A percentile compares a stretch with the other conserved stretches of the same genome.
Conservation (phyloP, 1,140 invertebrate species). For the Plectus sambesii region DNA sequence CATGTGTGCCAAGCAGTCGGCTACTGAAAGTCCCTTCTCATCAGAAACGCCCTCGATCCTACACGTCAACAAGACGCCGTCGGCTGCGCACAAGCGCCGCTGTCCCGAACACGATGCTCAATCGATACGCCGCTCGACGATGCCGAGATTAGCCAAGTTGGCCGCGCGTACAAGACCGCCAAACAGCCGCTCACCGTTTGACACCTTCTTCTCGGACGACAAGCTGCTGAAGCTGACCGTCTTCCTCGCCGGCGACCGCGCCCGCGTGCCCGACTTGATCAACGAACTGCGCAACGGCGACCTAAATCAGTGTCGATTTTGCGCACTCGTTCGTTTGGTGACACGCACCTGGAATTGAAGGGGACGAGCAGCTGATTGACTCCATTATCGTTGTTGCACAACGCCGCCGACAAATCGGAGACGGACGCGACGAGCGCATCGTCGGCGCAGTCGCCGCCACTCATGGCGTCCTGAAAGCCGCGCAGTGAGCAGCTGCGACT, state of each 20-base stretch:
- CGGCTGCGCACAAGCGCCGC: neutral
- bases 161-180: neutral
- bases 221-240: conserved; percentile 42
- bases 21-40: conserved; percentile 47
- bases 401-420: too few relatives aligned
- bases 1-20: conserved; percentile 56
- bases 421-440: too few relatives aligned
- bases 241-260: conserved; percentile 38
- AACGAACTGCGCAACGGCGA: conserved; percentile 23
- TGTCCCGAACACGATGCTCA: neutral
- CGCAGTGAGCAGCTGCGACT: too few relatives aligned
- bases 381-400: too few relatives aligned
- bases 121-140: neutral
- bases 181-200: conserved; percentile 46
- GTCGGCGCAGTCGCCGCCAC: too few relatives aligned
- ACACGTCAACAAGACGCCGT: conserved; percentile 9
- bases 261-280: conserved; percentile 24
- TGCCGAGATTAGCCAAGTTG: neutral
- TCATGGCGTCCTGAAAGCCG: too few relatives aligned
- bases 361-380: too few relatives aligned
- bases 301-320: too few relatives aligned
- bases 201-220: conserved; percentile 48
- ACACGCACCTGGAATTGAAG: too few relatives aligned
- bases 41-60: neutral
- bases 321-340: too few relatives aligned